Evolutionary conservation across 2,113 vertebrate genomes (phyloP), one percentile per base, ranked within the genome.

Genomic region (Zosterops pallidus): DNA sequence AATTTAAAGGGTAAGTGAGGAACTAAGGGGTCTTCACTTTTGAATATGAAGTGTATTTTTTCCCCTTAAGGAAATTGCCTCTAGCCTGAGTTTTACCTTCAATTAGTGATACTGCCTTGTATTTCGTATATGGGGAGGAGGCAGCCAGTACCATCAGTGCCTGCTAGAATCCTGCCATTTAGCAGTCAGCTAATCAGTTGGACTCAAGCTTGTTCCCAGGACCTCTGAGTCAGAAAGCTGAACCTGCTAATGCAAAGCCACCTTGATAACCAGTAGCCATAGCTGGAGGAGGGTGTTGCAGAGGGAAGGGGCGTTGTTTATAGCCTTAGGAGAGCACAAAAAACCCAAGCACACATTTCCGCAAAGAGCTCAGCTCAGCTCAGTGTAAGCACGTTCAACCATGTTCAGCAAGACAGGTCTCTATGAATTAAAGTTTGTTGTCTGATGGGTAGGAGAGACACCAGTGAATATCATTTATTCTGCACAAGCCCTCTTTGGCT

Each of bases 61-160:
- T 15, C 5, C 28, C 5, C 11, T 37, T 46, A 69, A 65, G 49
- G 81, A 90, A 62, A 42, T 9, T 77, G 14, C 50, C 49, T 50
- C 63, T 77, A 53, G 37, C 42, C 25, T 52, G 70, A 52, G 19
- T 75, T 89, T 79, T 60, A 37, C 14, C 12, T 60, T 76, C 28
- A 28, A 0, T 70, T 62, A 75, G 6, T 0, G 0, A 37, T 67
- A 14, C 7, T 67, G 17, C 28, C 20, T 75, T 82, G 7, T 37
- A 46, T 63, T 92, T 92, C 28, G 11, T 67, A 79, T 41, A 10
- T 33, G 8, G 50, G 63, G 60, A 70, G 37, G 62, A 60, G 42
- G 52, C 33, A 63, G 46, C 24, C 42, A 46, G 19, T 75, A 44
- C 41, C 9, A 7, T 12, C 52, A 53, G 23, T 52, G 17, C 52